Conservation (phyloP, 2,888 invertebrate genomes). For the Molorchus minor region DNA sequence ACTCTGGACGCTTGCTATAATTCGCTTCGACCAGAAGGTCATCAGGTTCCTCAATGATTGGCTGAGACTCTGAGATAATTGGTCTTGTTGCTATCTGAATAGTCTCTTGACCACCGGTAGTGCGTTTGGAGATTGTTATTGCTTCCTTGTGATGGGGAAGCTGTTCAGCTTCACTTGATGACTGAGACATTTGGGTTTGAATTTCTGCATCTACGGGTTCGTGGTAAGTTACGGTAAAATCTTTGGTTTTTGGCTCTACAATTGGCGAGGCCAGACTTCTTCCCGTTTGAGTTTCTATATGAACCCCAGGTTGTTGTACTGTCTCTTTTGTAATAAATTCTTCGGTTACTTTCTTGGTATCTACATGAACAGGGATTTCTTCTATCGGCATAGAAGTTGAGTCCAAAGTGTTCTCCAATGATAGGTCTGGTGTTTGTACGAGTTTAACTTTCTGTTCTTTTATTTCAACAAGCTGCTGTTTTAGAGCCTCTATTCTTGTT, state of each 20-base stretch:
- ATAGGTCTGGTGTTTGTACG: constrained; percentile 61
- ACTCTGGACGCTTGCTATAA: constrained; percentile 68
- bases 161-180: constrained; percentile 57
- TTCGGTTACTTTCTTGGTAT: constrained; percentile 43
- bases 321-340: constrained; percentile 43
- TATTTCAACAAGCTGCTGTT: constrained; percentile 62
- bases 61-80: constrained; percentile 62
- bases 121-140: constrained; percentile 72
- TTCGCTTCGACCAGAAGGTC: constrained; percentile 74
- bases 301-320: constrained; percentile 50
- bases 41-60: constrained; percentile 70
- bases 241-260: constrained; percentile 61
- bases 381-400: constrained; percentile 77
- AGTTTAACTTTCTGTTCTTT: constrained; percentile 51
- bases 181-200: constrained; percentile 62
- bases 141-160: constrained; percentile 66
- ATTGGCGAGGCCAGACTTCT: constrained; percentile 65
- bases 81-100: constrained; percentile 77
- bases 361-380: constrained; percentile 61
- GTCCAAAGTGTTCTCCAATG: constrained; percentile 72
- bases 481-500: constrained; percentile 68
- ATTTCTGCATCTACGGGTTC: constrained; percentile 70
- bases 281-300: constrained; percentile 76
- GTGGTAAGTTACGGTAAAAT: constrained; percentile 66
- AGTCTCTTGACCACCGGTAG: constrained; percentile 72